Evolutionary conservation across 1,140 invertebrate species (phyloP), one percentile per base, ranked within the genome.

Genomic region (Meloidogyne chitwoodi): DNA sequence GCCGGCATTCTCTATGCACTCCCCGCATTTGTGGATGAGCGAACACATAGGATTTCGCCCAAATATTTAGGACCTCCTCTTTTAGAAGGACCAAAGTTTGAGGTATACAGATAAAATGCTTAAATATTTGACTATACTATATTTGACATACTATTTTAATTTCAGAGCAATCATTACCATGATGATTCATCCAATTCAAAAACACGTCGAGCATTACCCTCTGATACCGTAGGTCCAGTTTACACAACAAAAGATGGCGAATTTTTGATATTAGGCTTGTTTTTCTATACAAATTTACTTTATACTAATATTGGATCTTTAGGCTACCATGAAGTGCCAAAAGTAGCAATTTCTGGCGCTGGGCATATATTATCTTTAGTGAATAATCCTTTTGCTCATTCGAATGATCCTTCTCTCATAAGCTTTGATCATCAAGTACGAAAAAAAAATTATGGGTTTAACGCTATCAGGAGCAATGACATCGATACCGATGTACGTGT

Each of bases 11-110:
- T 95, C 2, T 98, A 96, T 88, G 95, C 94, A 0, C 87, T 97
- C 61, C 93, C 93, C 4, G 94, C 94, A 0, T 88, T 95, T 27
- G 94, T 95, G 0, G 94, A 96, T 88, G 92, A 93, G 81, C 92
- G 92, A 74, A 88, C 88, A 56, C 87, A 88, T 31, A 87, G 88
- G 34, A 87, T 90, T 41, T 82, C 86, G 24, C 89, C 79, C 19
- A 84, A 85, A 75, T 80, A 83, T 56, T 38, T 81, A n/a, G 86
- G 85, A 10, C 87, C 85, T 56, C 80, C 85, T 31, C 74, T 88
- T 48, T 68, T 88, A 19, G 88, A 88, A 77, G 88, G 88, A 22
- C 88, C 87, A n/a, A 72, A 22, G 62, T 69, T 69, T 26, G 31
- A 41, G 68, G 67, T 38, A 56, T 11, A n/a, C n/a, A 11, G 74